Conservation (phyloP, 2,888 invertebrate species). For the Cremastobaeus sp. region DNA sequence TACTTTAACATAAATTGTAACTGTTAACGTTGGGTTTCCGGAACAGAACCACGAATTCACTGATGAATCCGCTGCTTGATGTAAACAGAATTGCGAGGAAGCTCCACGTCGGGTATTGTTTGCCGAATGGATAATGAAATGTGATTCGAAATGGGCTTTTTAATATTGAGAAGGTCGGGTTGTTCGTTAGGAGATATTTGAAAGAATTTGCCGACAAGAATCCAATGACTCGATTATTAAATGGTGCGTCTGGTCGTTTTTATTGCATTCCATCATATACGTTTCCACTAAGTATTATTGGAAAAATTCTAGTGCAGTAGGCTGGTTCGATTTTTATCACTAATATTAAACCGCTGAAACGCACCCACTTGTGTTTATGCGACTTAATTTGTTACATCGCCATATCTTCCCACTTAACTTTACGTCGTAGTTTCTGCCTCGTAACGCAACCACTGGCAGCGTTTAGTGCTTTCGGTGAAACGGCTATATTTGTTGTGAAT, state of each 20-base stretch:
- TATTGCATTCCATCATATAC: constrained; percentile 58
- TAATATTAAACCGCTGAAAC: constrained; percentile 37
- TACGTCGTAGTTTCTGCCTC: constrained; percentile 18
- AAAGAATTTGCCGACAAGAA: constrained; percentile 53
- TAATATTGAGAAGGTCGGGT: constrained; percentile 29
- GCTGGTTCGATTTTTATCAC: constrained; percentile 46
- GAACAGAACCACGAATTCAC: no score
- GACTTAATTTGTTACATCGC: constrained; percentile 43
- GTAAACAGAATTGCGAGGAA: no score
- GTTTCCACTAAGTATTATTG: constrained; percentile 58
- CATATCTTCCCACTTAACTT: constrained; percentile 26
- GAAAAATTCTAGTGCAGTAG: constrained; percentile 55
- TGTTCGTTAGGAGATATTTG: constrained; percentile 40
- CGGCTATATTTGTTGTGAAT: constrained; percentile 9
- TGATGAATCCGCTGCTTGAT: no score
- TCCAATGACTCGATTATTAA: constrained; percentile 58
- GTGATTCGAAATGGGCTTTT: constrained; percentile 19
- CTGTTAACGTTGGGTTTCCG: no score
- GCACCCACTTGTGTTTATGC: constrained; percentile 25
- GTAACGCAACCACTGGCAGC: constrained; percentile 10
- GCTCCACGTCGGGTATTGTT: not conserved
- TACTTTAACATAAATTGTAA: no score
- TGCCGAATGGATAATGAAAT: constrained; percentile 16
- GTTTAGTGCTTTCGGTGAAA: constrained; percentile 17
- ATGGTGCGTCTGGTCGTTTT: constrained; percentile 45